These are phyloP conservation scores for Adela reaumurella DNA, from an alignment of 2,888 invertebrate species.

Conservation along the genomic window DNA sequence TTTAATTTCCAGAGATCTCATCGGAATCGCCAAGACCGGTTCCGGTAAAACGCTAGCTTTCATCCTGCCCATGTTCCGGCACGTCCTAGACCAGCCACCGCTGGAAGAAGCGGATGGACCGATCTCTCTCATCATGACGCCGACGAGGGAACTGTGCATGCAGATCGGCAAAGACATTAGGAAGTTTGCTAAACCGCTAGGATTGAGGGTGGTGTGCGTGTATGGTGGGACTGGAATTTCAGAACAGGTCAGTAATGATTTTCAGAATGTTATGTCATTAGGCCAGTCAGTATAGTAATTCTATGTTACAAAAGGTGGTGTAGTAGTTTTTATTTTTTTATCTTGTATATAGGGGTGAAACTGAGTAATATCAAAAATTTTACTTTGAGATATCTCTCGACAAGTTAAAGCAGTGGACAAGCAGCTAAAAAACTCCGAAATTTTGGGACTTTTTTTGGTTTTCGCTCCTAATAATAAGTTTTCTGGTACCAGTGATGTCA, in stretches of 20 bases:
- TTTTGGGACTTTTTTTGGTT: too few relatives aligned
- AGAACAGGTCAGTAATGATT: slow-evolving; percentile 59
- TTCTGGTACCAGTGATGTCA: too few relatives aligned
- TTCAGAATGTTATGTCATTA: too few relatives aligned
- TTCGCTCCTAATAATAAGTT: too few relatives aligned
- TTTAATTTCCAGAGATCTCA: slow-evolving; percentile 64
- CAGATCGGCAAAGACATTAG: slow-evolving; percentile 97
- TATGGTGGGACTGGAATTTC: slow-evolving; percentile 98
- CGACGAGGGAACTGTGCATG: slow-evolving; percentile 97
- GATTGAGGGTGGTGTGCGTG: slow-evolving; percentile 88
- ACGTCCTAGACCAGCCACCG: slow-evolving; percentile 90
- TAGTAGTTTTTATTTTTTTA: too few relatives aligned
- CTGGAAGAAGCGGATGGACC: slow-evolving; percentile 98
- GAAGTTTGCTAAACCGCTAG: slow-evolving; percentile 87
- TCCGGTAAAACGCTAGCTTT: slow-evolving; percentile 99
- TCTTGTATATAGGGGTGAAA: too few relatives aligned
- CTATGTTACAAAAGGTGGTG: too few relatives aligned
- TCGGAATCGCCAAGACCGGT: slow-evolving; percentile 99
- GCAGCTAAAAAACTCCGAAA: too few relatives aligned
- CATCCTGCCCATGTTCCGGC: slow-evolving; percentile 94
- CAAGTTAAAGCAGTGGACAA: too few relatives aligned
- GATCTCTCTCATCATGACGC: slow-evolving; percentile 95
- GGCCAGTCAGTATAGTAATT: too few relatives aligned
- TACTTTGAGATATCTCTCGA: too few relatives aligned
- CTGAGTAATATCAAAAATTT: too few relatives aligned